Conservation (phyloP, 1,140 invertebrate species). For the Brachionus koreanus region DNA sequence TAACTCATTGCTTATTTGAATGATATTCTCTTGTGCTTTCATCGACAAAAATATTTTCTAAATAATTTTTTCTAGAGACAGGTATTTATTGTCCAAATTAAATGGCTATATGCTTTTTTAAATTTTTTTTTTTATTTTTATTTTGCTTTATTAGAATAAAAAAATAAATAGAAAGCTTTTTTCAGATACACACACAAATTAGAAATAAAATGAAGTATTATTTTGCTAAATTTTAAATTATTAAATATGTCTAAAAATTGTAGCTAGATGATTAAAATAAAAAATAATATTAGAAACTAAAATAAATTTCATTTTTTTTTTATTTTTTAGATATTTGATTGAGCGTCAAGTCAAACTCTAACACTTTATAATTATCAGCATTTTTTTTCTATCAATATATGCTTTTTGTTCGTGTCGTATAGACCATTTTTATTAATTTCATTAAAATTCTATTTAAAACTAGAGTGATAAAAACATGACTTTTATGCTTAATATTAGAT, state of each 20-base stretch:
- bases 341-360: no score
- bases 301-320: no score
- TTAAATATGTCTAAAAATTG: not conserved
- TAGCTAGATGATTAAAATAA: not conserved
- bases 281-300: not conserved
- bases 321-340: no score
- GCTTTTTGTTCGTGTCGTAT: no score
- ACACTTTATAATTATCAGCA: no score
- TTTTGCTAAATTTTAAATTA: not conserved
- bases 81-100: constrained; percentile 9
- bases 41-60: not conserved
- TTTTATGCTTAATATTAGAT: no score
- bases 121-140: not conserved
- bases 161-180: not conserved
- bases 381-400: no score
- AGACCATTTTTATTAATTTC: no score
- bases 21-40: not conserved
- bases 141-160: not conserved
- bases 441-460: no score
- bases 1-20: not conserved
- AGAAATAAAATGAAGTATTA: not conserved
- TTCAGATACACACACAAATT: not conserved
- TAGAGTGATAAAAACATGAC: no score
- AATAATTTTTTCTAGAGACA: constrained; percentile 31
- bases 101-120: not conserved